Evolutionary conservation across 2,797 vertebrate species (phyloP).

Genomic region (Babyrousa celebensis): DNA sequence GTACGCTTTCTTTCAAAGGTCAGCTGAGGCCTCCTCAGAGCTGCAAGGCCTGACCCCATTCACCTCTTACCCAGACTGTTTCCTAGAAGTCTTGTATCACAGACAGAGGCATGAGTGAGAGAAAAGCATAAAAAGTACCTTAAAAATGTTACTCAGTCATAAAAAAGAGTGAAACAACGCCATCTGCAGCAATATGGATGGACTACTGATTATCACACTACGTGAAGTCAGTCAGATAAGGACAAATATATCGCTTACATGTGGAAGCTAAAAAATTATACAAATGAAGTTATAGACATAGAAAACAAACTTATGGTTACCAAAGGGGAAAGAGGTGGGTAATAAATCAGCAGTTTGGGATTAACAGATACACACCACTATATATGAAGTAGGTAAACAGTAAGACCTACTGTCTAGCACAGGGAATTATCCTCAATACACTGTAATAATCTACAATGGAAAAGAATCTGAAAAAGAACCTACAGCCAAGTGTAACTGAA

Average conservation of each 20-base stretch:
- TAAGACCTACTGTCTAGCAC: neutral
- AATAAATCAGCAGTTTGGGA: neutral
- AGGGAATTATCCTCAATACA: neutral
- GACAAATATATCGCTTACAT: neutral
- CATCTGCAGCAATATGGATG: neutral
- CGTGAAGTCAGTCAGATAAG: neutral
- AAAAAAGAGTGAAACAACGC: neutral
- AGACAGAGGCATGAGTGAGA: fast-evolving
- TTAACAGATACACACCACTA: neutral
- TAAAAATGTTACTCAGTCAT: neutral
- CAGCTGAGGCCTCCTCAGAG: neutral
- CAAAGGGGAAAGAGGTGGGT: neutral
- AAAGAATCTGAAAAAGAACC: neutral
- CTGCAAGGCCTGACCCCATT: neutral
- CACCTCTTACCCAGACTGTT: fast-evolving
- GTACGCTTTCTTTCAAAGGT: neutral
- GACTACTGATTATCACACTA: neutral
- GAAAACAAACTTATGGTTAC: neutral
- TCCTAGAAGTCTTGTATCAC: fast-evolving
- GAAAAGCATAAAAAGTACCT: neutral
- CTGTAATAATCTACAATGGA: neutral
- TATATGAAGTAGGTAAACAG: neutral
- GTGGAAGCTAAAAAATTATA: neutral
- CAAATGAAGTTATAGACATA: neutral
- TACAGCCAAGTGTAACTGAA: neutral